Conservation (phyloP, 2,888 invertebrate species). For the Andricus quercusramuli region DNA sequence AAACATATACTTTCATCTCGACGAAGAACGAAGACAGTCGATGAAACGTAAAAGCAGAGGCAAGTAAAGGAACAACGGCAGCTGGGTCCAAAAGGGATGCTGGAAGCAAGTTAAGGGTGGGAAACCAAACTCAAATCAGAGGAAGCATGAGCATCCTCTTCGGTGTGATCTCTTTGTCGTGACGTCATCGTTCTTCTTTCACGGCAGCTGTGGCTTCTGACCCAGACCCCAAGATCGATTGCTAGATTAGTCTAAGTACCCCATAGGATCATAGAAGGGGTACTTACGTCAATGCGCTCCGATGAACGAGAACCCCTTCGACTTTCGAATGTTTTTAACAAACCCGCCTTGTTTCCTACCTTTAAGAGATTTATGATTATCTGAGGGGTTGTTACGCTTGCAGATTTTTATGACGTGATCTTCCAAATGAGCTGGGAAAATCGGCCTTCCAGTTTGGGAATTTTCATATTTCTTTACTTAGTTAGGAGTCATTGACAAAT, state of each 20-base stretch:
- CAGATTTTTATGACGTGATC: background rate
- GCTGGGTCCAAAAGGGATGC: conserved; percentile 22
- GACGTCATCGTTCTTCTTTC: conserved; percentile 57
- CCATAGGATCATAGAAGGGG: conserved; percentile 49
- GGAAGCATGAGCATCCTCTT: conserved; percentile 52
- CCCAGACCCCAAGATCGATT: conserved; percentile 73
- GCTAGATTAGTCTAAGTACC: conserved; percentile 61
- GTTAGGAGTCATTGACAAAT: background rate
- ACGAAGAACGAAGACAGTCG: background rate
- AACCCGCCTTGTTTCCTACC: conserved; percentile 15
- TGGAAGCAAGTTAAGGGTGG: conserved; percentile 51
- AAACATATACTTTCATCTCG: conserved; percentile 26
- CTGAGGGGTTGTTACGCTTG: conserved; percentile 6
- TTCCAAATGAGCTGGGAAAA: conserved; percentile 21
- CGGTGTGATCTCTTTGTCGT: conserved; percentile 66
- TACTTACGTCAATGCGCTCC: conserved; percentile 42
- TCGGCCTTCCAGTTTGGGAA: background rate
- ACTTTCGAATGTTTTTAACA: conserved; percentile 42
- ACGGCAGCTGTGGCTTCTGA: conserved; percentile 73
- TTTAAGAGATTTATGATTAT: conserved; percentile 41
- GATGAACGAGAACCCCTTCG: conserved; percentile 38
- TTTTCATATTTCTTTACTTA: background rate
- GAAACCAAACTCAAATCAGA: conserved; percentile 57
- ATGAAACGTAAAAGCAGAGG: background rate
- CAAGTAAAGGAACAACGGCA: background rate